Base-by-base conservation (phyloP, 2,888 invertebrate genomes). In the Meiosimyza decipiens region DNA sequence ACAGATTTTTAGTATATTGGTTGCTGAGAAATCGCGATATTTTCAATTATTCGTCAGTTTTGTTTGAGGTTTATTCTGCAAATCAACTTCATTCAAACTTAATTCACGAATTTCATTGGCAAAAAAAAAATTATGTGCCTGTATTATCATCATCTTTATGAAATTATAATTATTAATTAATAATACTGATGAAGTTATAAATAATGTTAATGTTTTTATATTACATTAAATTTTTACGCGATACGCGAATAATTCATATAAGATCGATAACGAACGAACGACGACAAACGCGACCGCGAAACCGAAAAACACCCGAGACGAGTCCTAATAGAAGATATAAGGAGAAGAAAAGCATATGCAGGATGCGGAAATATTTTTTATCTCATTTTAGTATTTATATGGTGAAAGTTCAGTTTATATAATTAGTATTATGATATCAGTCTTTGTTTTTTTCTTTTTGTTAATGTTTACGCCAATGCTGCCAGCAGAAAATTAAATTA, bases 251-350 rank as follows among this genome's bases (percentile, higher is more conserved):
- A 75, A 76, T 75, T 73, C 50, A 66, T 65, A 47, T 74, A 49
- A 63, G 13, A 72, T 68, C 74, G 63, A 73, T 72, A 81, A 80
- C 80, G 82, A 82, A 82, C 84, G 83, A 83, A 80, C 83, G 84
- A 81, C 84, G 84, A 81, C 67, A 55, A 72, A 82, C 84, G 83
- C 83, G 84, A 80, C 80, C 83, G 80, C 84, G 84, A 82, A 79
- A 83, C 83, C 83, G 84, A 82, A 78, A 78, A 62, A 73, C 80
- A 80, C 82, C 83, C 84, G 84, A 83, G 78, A 83, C 83, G 82
- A 63, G 63, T 63, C 9, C 40, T 40, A 77, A 72, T 74, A 33
- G 52, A 51, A 52, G 69, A 57, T 57, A 50, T 33, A 59, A 71
- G 73, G 69, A 73, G 70, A 65, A 60, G 68, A 71, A 65, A 76